A percentile compares a stretch with the other conserved stretches of the same genome.
phyloP scores from a whole-genome alignment of 2,113 vertebrate genomes.

The Pluvialis apricaria region DNA sequence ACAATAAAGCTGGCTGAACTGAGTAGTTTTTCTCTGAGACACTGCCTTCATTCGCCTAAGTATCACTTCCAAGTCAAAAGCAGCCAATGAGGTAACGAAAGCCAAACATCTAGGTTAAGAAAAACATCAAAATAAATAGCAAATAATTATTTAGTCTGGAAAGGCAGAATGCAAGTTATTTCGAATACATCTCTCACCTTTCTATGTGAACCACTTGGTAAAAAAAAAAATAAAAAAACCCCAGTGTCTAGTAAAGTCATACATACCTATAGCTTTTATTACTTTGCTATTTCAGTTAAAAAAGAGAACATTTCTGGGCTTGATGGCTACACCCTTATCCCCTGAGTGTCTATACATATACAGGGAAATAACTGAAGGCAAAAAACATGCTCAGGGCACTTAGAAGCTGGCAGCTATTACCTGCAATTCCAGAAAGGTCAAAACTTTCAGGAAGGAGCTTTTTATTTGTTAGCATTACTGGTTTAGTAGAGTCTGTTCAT shows the following conservation, averaged over 20 bases:
- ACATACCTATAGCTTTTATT: background rate
- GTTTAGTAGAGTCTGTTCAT: background rate
- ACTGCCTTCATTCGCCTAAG: background rate
- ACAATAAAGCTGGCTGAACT: background rate
- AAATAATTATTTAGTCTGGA: background rate
- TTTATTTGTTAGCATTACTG: background rate
- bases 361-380: background rate
- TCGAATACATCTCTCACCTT: background rate
- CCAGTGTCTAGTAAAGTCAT: background rate
- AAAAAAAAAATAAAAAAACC: background rate
- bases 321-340: background rate
- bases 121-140: background rate
- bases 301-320: background rate
- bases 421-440: background rate
- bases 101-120: background rate
- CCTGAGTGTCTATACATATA: background rate
- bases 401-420: background rate
- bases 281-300: background rate
- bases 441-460: background rate
- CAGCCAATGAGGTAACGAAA: background rate
- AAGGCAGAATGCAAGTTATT: background rate
- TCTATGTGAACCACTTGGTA: fast-evolving
- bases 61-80: background rate
- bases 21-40: background rate
- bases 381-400: background rate